phyloP scores from a whole-genome alignment of 35 echinoderm and acorn worm species.

The Apostichopus californicus region DNA sequence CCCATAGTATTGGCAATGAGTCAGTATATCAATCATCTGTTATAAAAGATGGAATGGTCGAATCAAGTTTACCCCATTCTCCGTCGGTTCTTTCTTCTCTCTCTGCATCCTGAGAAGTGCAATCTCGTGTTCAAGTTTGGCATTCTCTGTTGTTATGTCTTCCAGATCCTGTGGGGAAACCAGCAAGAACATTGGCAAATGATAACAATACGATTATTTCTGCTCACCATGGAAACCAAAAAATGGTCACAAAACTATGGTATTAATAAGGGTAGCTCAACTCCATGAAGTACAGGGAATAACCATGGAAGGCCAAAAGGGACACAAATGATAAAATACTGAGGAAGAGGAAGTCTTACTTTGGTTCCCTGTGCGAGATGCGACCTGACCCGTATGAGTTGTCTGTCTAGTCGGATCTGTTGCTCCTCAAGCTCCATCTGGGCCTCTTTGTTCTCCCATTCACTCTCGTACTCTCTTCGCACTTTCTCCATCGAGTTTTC shows the following conservation, averaged over 20 bases:
- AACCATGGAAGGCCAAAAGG: background rate
- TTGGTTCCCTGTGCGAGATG: conserved; percentile 92
- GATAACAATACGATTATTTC: too few relatives aligned
- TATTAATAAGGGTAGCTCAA: background rate
- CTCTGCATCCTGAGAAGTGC: conserved; percentile 57
- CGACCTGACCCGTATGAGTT: conserved; percentile 83
- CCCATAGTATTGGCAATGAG: too few relatives aligned
- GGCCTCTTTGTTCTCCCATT: conserved; percentile 79
- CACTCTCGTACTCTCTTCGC: conserved; percentile 43
- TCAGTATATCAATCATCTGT: too few relatives aligned
- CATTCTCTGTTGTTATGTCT: conserved; percentile 79
- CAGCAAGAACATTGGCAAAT: background rate
- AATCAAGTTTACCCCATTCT: conserved; percentile 26
- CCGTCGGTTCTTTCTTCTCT: background rate
- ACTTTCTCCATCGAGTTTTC: conserved; percentile 79
- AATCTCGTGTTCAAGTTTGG: conserved; percentile 86
- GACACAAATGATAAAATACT: too few relatives aligned
- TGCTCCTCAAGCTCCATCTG: conserved; percentile 73
- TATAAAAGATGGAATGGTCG: too few relatives aligned
- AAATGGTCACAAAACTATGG: too few relatives aligned
- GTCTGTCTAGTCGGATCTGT: conserved; percentile 68
- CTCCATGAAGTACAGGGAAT: background rate
- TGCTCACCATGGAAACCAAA: too few relatives aligned
- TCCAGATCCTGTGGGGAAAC: conserved; percentile 72
- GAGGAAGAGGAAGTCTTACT: conserved; percentile 36